phyloP scores from a whole-genome alignment of 2,888 invertebrate species.

The Thera britannica region DNA sequence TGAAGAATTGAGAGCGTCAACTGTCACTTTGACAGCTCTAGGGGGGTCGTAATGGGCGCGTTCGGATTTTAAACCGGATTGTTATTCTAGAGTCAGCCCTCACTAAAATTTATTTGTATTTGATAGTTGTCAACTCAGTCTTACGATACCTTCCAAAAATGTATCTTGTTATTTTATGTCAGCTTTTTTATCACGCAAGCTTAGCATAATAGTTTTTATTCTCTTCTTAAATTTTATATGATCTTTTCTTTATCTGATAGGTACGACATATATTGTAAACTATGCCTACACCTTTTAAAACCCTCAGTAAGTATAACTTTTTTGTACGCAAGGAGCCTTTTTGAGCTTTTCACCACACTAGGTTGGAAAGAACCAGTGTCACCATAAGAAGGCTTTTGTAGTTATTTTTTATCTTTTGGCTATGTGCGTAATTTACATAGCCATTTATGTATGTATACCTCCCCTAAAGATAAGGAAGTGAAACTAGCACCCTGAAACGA shows the following conservation, averaged over 20 bases:
- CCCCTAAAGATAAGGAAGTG: slow-evolving; percentile 19
- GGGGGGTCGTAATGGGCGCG: slow-evolving; percentile 65
- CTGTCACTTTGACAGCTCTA: slow-evolving; percentile 75
- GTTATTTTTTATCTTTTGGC: not conserved
- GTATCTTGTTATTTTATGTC: no score
- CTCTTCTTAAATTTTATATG: no score
- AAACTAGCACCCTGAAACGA: slow-evolving; percentile 43
- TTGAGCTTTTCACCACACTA: no score
- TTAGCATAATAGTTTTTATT: no score
- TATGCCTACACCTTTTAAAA: no score
- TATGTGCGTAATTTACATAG: slow-evolving; percentile 12
- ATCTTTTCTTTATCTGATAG: no score
- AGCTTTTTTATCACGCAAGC: no score
- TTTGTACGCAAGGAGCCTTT: no score
- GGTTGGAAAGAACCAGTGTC: no score
- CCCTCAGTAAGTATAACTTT: no score
- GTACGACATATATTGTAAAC: no score
- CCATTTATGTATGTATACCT: not conserved
- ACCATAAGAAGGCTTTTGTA: no score
- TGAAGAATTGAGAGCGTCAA: slow-evolving; percentile 56
- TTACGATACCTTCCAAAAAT: not conserved
- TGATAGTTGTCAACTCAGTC: not conserved
- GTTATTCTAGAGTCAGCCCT: slow-evolving; percentile 59
- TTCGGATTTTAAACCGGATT: slow-evolving; percentile 70
- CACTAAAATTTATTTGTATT: not conserved